Conservation (phyloP, 2,888 invertebrate species). For the Adelognathus sp. region DNA sequence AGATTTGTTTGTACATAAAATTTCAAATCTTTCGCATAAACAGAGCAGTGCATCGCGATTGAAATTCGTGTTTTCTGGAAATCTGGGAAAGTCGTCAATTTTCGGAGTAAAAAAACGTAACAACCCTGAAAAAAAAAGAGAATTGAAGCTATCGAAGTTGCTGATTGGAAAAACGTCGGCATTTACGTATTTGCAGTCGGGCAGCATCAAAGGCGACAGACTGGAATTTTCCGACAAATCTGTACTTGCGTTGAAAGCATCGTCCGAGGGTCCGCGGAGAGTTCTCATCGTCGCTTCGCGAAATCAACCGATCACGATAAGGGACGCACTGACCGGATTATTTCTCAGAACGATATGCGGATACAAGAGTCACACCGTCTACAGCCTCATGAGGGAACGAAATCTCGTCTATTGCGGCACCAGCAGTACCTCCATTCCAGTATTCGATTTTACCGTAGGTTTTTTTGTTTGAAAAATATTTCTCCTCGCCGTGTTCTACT, state of each 20-base stretch:
- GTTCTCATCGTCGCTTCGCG: slow-evolving; percentile 88
- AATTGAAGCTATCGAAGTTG: neutral
- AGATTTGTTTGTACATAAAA: no score
- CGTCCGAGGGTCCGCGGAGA: slow-evolving; percentile 88
- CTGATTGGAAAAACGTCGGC: neutral
- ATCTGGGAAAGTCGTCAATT: no score
- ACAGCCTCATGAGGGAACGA: slow-evolving; percentile 86
- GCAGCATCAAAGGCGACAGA: slow-evolving; percentile 71
- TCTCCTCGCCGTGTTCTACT: no score
- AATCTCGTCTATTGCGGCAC: slow-evolving; percentile 90
- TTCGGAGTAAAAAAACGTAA: no score
- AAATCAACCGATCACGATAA: slow-evolving; percentile 86
- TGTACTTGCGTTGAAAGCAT: slow-evolving; percentile 87
- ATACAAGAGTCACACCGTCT: slow-evolving; percentile 85
- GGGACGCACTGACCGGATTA: slow-evolving; percentile 88
- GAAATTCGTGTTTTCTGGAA: no score
- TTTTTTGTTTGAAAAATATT: slow-evolving; percentile 12
- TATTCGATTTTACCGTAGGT: slow-evolving; percentile 90
- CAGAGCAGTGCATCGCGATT: no score
- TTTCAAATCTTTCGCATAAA: no score
- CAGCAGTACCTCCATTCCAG: slow-evolving; percentile 87
- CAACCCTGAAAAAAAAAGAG: neutral
- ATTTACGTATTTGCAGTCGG: slow-evolving; percentile 65
- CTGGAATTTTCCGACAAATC: slow-evolving; percentile 85
- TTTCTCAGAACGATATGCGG: slow-evolving; percentile 85